Conservation (phyloP, 2,888 invertebrate genomes). For the Diplolepis rosae region DNA sequence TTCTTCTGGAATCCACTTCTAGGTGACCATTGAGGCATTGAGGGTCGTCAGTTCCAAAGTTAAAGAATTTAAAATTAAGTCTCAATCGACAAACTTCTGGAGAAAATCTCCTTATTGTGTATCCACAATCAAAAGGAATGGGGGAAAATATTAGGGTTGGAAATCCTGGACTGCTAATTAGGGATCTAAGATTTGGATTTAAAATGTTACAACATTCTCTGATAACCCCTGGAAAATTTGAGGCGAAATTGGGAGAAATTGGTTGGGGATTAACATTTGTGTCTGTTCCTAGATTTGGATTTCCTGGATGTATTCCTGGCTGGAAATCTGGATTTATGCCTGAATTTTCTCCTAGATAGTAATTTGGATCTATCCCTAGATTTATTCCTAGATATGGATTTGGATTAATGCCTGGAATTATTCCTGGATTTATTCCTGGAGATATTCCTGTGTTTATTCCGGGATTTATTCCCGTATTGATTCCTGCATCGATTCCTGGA, state of each 20-base stretch:
- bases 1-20: conserved; percentile 76
- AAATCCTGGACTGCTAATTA: conserved; percentile 77
- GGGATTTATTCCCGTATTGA: not conserved
- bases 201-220: conserved; percentile 56
- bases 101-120: conserved; percentile 74
- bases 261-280: conserved; percentile 16
- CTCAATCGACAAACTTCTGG: conserved; percentile 75
- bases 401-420: conserved; percentile 12
- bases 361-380: no score
- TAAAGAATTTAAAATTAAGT: conserved; percentile 76
- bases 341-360: conserved; percentile 27
- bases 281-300: conserved; percentile 10
- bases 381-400: conserved; percentile 30
- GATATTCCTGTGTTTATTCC: not conserved
- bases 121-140: conserved; percentile 73
- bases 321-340: conserved; percentile 10
- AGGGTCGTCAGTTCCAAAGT: conserved; percentile 71
- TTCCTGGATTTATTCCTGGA: not conserved
- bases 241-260: conserved; percentile 4
- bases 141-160: conserved; percentile 64
- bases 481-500: not conserved
- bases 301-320: not conserved
- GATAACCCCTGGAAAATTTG: not conserved
- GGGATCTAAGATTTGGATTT: conserved; percentile 67
- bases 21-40: conserved; percentile 75